phyloP scores from a whole-genome alignment of 2,888 invertebrate species.

The Ferdinandea cuprea region DNA sequence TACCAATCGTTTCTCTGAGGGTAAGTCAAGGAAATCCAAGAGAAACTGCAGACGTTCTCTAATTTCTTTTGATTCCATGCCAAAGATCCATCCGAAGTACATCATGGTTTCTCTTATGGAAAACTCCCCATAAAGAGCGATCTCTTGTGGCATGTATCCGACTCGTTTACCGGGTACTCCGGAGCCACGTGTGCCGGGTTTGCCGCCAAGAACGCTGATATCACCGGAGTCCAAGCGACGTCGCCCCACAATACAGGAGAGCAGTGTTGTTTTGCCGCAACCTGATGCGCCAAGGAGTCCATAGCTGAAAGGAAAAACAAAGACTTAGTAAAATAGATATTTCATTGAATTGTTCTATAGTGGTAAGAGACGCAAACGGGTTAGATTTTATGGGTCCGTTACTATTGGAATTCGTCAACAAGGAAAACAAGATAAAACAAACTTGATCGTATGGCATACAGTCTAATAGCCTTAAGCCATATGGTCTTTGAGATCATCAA shows the following conservation, averaged over 20 bases:
- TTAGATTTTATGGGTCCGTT: no score
- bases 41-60: conserved; percentile 92
- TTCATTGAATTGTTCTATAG: background rate
- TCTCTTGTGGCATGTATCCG: conserved; percentile 99
- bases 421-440: no score
- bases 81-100: conserved; percentile 98
- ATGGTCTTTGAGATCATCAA: no score
- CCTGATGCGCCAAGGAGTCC: conserved; percentile 97
- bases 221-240: conserved; percentile 93
- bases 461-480: no score
- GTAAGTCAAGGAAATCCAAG: conserved; percentile 94
- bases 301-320: conserved; percentile 87
- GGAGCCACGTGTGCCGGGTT: conserved; percentile 94
- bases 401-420: no score
- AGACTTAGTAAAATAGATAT: background rate
- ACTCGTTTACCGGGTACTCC: conserved; percentile 96
- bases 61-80: conserved; percentile 93
- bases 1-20: conserved; percentile 91
- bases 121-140: conserved; percentile 95
- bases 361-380: no score
- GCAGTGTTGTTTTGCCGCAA: conserved; percentile 97
- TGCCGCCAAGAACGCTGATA: conserved; percentile 94
- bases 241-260: conserved; percentile 95
- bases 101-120: conserved; percentile 97
- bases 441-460: no score